Evolutionary conservation across 2,888 invertebrate genomes (phyloP).

Genomic region (Sesamia inferens): DNA sequence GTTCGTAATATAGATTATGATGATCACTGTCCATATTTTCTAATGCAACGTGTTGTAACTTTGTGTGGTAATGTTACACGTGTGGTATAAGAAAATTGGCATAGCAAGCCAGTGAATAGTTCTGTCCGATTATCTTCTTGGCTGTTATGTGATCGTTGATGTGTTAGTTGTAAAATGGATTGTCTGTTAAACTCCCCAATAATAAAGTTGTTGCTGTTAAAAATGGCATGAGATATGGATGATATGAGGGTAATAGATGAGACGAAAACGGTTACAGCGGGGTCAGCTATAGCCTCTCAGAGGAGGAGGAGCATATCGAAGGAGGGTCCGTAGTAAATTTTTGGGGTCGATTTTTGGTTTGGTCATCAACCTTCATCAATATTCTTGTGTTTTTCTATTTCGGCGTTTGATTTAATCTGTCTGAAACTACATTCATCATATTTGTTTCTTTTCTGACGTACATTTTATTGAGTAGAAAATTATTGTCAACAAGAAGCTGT

Average conservation of each 20-base stretch:
- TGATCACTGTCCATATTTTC: slow-evolving; percentile 56
- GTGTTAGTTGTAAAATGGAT: slow-evolving; percentile 25
- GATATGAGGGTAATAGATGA: too few relatives aligned
- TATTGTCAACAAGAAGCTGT: not conserved
- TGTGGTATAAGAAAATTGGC: slow-evolving; percentile 30
- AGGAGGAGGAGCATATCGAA: too few relatives aligned
- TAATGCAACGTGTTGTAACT: slow-evolving; percentile 51
- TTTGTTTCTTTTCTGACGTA: not conserved
- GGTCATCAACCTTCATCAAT: too few relatives aligned
- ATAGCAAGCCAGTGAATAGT: not conserved
- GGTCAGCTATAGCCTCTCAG: too few relatives aligned
- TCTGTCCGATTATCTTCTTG: not conserved
- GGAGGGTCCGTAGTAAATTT: too few relatives aligned
- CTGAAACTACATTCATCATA: not conserved
- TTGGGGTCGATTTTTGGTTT: too few relatives aligned
- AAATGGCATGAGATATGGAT: too few relatives aligned
- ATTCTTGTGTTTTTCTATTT: not conserved
- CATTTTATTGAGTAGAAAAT: not conserved
- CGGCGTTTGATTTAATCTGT: not conserved
- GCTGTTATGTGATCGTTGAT: slow-evolving; percentile 31
- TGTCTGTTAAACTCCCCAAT: not conserved
- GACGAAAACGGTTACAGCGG: too few relatives aligned
- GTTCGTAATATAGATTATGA: slow-evolving; percentile 60
- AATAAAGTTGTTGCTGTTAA: too few relatives aligned
- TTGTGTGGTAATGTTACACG: slow-evolving; percentile 49